phyloP scores from a whole-genome alignment of 2,113 vertebrate genomes.

The Nibea albiflora region DNA sequence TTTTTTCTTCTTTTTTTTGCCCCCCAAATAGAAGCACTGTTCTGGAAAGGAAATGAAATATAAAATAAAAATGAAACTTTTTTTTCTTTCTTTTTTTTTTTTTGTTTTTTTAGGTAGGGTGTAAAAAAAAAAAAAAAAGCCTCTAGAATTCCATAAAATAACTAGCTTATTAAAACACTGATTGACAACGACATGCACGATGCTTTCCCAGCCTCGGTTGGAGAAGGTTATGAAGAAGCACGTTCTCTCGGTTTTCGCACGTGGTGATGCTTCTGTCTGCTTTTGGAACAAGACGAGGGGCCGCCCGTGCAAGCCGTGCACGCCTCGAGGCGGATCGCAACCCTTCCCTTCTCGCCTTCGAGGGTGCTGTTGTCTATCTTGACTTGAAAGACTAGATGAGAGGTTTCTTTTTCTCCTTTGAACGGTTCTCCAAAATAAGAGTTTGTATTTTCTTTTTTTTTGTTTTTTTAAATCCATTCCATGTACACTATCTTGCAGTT shows the following conservation, averaged over 20 bases:
- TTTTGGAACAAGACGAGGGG: conserved; percentile 18
- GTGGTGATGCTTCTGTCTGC: conserved; percentile 47
- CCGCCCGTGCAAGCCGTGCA: conserved; percentile 40
- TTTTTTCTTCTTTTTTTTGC: not conserved
- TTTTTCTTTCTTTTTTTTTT: conserved; percentile 55
- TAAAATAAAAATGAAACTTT: conserved; percentile 59
- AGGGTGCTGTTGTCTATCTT: conserved; percentile 29
- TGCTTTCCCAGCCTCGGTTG: conserved; percentile 67
- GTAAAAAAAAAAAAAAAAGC: conserved; percentile 61
- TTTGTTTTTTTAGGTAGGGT: conserved; percentile 49
- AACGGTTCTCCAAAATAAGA: conserved; percentile 52
- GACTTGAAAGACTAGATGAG: conserved; percentile 27
- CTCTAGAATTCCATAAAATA: conserved; percentile 70
- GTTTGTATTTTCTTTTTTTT: conserved; percentile 9
- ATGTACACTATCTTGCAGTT: conserved; percentile 40
- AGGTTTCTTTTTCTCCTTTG: conserved; percentile 33
- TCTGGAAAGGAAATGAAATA: conserved; percentile 66
- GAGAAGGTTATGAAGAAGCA: conserved; percentile 46
- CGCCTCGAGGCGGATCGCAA: conserved; percentile 10
- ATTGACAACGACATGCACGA: conserved; percentile 79
- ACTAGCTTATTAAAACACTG: conserved; percentile 82
- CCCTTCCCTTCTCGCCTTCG: conserved; percentile 27
- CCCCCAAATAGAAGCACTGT: conserved; percentile 60
- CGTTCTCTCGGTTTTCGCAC: conserved; percentile 51
- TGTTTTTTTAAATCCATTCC: conserved; percentile 38